Conservation (phyloP, 1,140 invertebrate genomes). For the Batillaria attramentaria region DNA sequence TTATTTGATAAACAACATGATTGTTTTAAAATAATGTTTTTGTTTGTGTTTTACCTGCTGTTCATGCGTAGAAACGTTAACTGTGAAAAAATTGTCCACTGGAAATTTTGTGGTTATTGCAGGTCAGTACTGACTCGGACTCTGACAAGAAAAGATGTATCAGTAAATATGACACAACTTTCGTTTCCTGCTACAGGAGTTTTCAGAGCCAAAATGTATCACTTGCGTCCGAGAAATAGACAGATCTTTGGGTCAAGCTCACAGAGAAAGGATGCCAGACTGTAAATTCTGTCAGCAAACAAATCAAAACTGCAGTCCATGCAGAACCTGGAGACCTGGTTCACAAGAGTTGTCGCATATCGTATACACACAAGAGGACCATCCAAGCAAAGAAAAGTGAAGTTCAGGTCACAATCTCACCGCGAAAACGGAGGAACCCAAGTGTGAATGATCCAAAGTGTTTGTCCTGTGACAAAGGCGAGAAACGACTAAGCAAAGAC, state of each 20-base stretch:
- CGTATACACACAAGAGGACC: neutral
- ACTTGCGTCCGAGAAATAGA: neutral
- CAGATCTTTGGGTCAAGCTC: neutral
- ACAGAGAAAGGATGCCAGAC: constrained; percentile 2
- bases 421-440: neutral
- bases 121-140: neutral
- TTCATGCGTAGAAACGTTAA: neutral
- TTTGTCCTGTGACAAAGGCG: constrained; percentile 9
- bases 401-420: neutral
- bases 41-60: neutral
- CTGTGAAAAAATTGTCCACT: neutral
- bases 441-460: neutral
- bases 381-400: neutral
- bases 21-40: neutral
- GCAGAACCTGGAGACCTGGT: neutral
- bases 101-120: neutral
- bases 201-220: neutral
- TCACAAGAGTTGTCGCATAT: neutral
- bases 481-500: neutral
- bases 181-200: neutral
- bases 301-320: neutral
- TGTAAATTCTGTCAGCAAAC: neutral
- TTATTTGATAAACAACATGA: neutral
- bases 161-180: too few relatives aligned
- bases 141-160: too few relatives aligned